Evolutionary conservation across 2,888 invertebrate species (phyloP), one percentile per base, ranked within the genome.

Genomic region (Orthosia incerta): DNA sequence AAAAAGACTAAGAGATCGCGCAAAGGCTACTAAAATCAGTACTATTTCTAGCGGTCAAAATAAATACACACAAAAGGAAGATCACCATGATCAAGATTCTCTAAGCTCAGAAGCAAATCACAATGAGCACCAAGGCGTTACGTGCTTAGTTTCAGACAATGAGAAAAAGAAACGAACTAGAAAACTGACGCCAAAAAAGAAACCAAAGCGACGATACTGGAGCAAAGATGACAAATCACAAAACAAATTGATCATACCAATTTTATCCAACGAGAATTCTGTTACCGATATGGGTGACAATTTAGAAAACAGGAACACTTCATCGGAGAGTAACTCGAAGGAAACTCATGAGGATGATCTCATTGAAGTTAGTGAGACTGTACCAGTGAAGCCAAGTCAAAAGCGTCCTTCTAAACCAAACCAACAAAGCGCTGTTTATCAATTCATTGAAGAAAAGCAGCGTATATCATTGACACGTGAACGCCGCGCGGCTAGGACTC

Each of bases 391-490:
- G 82, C 80, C 71, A 45, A 77, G 87, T 26, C 91, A 90, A 39
- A 95, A 93, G 75, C 89, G 89, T 55, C 90, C 91, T 4, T 94
- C 91, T 4, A 94, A 91, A 75, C 89, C 93, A 7, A 89, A 74
- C 61, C 95, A 93, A 73, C 97, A 97, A 31, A 97, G 97, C 56
- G 97, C 97, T 50, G 98, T 98, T 13, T 98, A 98, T 90, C 98
- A 98, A 90, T 98, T 98, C 91, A 98, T 98, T 88, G 98, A 98
- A 93, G 98, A 98, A 90, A 98, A 98, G 84, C 98, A 98, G 92
- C 97, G 98, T 82, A 98, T 99, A 87, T 99, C 99, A 0, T 94
- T 99, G 79, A 99, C 99, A 3, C 98, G 99, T 90, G 99, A 99
- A 92, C 97, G 99, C 71, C 97, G 99, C 56, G 99, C 99, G 0